These are phyloP conservation scores for Onychomys torridus DNA, from an alignment of 2,797 vertebrate genomes.

Conservation along the genomic window DNA sequence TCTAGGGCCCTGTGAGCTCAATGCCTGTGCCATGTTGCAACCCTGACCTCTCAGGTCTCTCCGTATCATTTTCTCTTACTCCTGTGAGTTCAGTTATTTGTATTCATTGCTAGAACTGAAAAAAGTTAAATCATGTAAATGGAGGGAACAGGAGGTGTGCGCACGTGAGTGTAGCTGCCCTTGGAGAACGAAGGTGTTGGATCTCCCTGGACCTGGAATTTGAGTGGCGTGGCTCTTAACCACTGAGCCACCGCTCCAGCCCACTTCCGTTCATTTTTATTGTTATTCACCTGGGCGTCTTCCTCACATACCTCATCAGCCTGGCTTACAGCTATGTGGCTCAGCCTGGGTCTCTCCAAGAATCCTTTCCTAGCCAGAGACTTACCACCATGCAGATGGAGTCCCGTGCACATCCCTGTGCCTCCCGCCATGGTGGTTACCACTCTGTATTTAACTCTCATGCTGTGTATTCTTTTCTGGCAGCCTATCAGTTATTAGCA, in stretches of 20 bases:
- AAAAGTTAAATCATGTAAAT: background rate
- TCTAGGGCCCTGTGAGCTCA: background rate
- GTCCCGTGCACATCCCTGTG: rapidly evolving
- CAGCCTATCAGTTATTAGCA: background rate
- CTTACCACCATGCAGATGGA: rapidly evolving
- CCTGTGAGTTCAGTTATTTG: background rate
- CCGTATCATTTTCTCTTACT: background rate
- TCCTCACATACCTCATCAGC: background rate
- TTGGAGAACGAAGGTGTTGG: background rate
- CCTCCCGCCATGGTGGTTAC: rapidly evolving
- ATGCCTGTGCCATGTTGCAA: rapidly evolving
- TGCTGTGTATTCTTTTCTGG: background rate
- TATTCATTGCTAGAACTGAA: background rate
- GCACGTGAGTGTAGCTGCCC: background rate
- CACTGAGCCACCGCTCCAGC: background rate
- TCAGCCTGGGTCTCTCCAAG: background rate
- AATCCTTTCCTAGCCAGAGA: background rate
- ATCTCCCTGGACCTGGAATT: background rate
- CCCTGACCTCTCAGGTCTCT: background rate
- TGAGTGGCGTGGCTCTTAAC: background rate
- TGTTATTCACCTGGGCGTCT: background rate
- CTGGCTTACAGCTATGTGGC: background rate
- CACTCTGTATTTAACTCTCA: background rate
- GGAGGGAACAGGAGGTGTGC: background rate
- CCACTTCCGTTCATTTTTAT: background rate